Conservation (phyloP, 2,888 invertebrate genomes). For the Helicoverpa assulta region DNA sequence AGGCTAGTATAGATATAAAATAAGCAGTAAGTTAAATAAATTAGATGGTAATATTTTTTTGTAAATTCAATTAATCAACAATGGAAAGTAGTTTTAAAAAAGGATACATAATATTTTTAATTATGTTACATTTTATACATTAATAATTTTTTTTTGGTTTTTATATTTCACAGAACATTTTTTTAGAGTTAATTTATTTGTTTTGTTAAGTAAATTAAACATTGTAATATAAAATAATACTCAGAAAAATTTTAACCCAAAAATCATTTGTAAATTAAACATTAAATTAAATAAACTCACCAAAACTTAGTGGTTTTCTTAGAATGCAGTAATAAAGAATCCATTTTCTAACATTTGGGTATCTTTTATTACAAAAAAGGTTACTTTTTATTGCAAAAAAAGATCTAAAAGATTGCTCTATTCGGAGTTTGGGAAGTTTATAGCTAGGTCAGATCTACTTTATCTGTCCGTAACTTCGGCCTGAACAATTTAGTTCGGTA, state of each 20-base stretch:
- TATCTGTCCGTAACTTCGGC: slow-evolving; percentile 42
- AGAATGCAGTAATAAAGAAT: slow-evolving; percentile 30
- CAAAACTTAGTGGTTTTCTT: slow-evolving; percentile 40
- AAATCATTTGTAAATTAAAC: slow-evolving; percentile 22
- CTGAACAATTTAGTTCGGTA: slow-evolving; percentile 49
- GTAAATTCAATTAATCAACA: too few species aligned
- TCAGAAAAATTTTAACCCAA: neutral
- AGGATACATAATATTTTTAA: too few species aligned
- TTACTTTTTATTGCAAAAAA: slow-evolving; percentile 47
- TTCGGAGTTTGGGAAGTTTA: slow-evolving; percentile 45
- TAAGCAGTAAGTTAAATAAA: too few species aligned
- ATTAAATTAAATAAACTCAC: slow-evolving; percentile 26
- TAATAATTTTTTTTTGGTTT: too few species aligned
- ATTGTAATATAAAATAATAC: neutral
- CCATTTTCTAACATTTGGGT: slow-evolving; percentile 16
- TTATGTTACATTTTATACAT: too few species aligned
- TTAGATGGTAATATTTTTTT: too few species aligned
- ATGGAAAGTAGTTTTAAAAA: too few species aligned
- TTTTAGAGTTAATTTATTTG: neutral
- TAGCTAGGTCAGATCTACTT: slow-evolving; percentile 31
- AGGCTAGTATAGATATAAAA: too few species aligned
- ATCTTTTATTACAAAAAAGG: slow-evolving; percentile 44
- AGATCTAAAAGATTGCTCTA: slow-evolving; percentile 41
- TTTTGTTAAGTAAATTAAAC: neutral
- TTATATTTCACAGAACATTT: too few species aligned